Evolutionary conservation across 2,113 vertebrate genomes (phyloP), one percentile per base, ranked within the genome.

Genomic region (Gadus chalcogrammus): DNA sequence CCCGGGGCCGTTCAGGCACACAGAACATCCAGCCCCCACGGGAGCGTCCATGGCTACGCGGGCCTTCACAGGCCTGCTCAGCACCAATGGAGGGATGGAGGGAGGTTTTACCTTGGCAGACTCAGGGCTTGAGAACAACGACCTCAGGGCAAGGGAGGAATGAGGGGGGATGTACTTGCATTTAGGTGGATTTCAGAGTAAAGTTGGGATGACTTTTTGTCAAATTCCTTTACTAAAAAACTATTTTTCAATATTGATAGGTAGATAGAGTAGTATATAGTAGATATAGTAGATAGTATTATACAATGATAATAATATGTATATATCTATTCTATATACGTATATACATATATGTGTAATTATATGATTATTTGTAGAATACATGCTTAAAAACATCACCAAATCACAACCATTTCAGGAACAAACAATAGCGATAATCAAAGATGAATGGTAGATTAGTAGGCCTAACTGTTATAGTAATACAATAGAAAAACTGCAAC

Each of bases 1-100:
- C 81, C 67, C n/a, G 2, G 0, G 42, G 31, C 62, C 87, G 66
- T 22, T 75, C 17, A 60, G 17, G 17, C 17, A 18, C 16, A 42
- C 38, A 42, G 38, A 42, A 42, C 11, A 42, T 11, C 11, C 55
- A 56, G 55, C 55, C 8, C 55, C 55, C 11, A 17, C 17, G 13
- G 2, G 13, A 17, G 55, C 55, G 15, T 56, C 17, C 15, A 56
- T 15, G 15, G 15, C 17, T 56, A 16, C 55, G 15, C 13, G 13
- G 8, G 55, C 55, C 4, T 56, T 15, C 13, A 56, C 17, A 16
- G 55, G 55, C 55, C 17, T 56, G 55, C 4, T 15, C 15, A 56
- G 55, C 11, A 16, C 15, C 4, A 15, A 7, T 56, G 5, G 38
- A 11, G 38, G 38, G 38, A 11, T 6, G 38, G 38, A 11, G 38